Percentiles rank a stretch among this genome's conserved stretches.
These are phyloP conservation scores for Ephialtes manifestator DNA, from an alignment of 2,888 invertebrate species.

Conservation along the genomic window DNA sequence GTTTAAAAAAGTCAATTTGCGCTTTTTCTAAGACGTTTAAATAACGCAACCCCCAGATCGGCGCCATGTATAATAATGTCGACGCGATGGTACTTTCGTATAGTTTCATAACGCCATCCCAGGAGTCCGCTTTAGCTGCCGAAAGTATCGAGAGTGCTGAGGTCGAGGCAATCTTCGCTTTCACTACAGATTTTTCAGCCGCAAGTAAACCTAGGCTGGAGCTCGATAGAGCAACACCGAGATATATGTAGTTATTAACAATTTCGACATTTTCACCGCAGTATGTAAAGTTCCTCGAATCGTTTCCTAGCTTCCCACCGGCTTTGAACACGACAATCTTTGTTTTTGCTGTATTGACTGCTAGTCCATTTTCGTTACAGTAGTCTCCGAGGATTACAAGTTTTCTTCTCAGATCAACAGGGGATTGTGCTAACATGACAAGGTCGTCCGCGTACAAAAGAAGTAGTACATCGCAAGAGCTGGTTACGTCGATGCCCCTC, in stretches of 20 bases:
- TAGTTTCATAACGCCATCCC: neutral
- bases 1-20: neutral
- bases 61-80: neutral
- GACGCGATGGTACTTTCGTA: neutral
- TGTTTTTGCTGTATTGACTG: slow-evolving; percentile 41
- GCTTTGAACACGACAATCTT: slow-evolving; percentile 37
- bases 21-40: neutral
- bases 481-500: neutral
- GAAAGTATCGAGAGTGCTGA: neutral
- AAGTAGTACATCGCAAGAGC: neutral
- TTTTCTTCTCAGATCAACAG: slow-evolving; percentile 1
- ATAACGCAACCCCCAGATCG: neutral
- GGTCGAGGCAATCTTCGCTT: neutral
- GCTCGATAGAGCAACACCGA: slow-evolving; percentile 29
- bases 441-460: neutral
- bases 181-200: neutral
- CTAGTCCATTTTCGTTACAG: neutral
- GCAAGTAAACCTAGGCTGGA: slow-evolving; percentile 11
- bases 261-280: slow-evolving; percentile 34
- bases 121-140: neutral
- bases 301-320: neutral
- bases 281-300: slow-evolving; percentile 15
- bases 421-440: neutral
- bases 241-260: slow-evolving; percentile 37
- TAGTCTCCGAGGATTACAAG: neutral